Base-by-base conservation (phyloP, 30 jellyfish, hydroid and myxozoan genomes). In the Chrysaora quinquecirrha region DNA sequence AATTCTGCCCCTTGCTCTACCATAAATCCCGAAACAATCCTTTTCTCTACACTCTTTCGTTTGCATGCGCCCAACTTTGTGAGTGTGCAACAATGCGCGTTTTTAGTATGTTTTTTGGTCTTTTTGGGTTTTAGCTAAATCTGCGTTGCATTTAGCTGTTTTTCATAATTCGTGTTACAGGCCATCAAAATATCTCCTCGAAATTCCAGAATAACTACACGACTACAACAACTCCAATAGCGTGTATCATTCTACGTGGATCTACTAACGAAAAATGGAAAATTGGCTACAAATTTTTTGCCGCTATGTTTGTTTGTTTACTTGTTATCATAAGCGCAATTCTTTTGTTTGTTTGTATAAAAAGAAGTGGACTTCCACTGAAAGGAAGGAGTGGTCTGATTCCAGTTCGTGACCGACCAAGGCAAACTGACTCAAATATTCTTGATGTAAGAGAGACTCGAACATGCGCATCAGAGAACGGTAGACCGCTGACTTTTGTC, bases 271-370 rank as follows among this genome's bases (percentile, higher is more conserved):
- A 35, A 11, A 50, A n/a, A 67, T 18, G 71, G 79, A 58, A 23
- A 29, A 34, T 30, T 1, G 84, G 84, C 6, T 83, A 83, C 73
- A 83, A 61, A 27, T 71, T 83, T 86, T 70, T 69, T 62, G 93
- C 71, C 25, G 93, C 86, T 1, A 58, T 83, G 60, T 71, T 83
- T 31, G 34, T 83, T 34, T 83, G 84, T 38, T 63, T 72, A 0
- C 30, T 83, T 19, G 30, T 83, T 18, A 31, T 62, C 22, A 38
- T 47, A 30, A 29, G 48, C 28, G 83, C 24, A 3, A 19, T 71
- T 0, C 10, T 74, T 46, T 65, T 83, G 64, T 29, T 83, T 34
- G 50, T 71, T 54, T 83, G 86, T 60, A 38, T 83, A 16, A 58
- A 62, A 63, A 43, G 86, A 47, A 29, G 33, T 30, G 93, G 86